A percentile compares a stretch with the other conserved stretches of the same genome.
Evolutionary conservation across 2,113 vertebrate species (phyloP).

Genomic region (Calyptommatus sinebrachiatus): DNA sequence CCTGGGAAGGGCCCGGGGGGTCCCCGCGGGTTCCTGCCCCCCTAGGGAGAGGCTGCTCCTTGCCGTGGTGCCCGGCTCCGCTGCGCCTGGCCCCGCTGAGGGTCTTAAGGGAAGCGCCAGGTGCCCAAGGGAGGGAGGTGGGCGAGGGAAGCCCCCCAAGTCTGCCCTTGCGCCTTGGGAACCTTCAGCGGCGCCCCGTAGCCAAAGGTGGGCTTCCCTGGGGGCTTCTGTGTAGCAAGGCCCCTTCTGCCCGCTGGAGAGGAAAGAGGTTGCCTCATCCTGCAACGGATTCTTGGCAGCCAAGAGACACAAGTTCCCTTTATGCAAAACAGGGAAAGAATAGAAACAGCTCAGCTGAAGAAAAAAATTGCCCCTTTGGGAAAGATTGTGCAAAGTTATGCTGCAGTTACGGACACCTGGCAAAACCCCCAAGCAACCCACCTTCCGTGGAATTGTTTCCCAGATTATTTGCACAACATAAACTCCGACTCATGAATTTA

Average conservation of each 20-base stretch:
- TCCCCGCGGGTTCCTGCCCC: no score
- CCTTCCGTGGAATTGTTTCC: not conserved
- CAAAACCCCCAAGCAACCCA: not conserved
- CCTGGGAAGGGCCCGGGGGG: no score
- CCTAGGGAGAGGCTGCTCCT: no score
- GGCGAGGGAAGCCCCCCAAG: no score
- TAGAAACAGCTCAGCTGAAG: not conserved
- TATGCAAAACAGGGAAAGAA: conserved; percentile 7
- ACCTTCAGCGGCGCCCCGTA: no score
- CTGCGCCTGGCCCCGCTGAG: no score
- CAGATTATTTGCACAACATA: not conserved
- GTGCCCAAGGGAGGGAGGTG: no score
- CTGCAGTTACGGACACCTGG: conserved; percentile 31
- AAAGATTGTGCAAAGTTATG: not conserved
- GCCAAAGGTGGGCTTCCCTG: no score
- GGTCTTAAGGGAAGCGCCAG: no score
- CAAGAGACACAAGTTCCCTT: not conserved
- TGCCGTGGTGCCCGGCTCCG: no score
- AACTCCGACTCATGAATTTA: not conserved
- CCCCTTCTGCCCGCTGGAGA: not conserved
- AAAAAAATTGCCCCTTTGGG: not conserved
- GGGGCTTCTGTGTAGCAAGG: not conserved
- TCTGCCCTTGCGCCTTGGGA: no score
- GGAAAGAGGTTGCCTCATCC: conserved; percentile 14
- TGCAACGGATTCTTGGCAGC: conserved; percentile 15